phyloP scores from a whole-genome alignment of 2,113 vertebrate species.

The Lipophrys pholis region DNA sequence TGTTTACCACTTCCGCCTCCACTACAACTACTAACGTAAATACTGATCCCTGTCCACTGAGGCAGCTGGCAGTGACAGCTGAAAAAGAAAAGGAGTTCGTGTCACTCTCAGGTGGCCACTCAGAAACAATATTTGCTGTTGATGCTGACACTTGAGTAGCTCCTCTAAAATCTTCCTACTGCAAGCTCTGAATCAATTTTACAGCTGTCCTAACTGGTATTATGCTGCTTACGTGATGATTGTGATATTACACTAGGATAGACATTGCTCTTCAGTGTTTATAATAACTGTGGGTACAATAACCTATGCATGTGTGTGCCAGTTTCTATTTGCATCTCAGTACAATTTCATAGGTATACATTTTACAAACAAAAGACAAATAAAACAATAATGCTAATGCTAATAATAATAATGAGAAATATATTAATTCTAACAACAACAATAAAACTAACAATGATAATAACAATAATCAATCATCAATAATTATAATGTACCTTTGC shows the following conservation, averaged over 20 bases:
- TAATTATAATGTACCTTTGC: no score
- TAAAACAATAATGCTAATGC: no score
- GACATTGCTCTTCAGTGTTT: neutral
- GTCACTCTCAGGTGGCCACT: constrained; percentile 35
- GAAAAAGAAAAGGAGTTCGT: constrained; percentile 7
- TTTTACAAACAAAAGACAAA: no score
- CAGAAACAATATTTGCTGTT: constrained; percentile 19
- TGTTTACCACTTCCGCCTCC: constrained; percentile 26
- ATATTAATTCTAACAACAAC: no score
- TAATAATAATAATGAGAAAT: no score
- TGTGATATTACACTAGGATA: neutral
- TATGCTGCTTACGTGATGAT: neutral
- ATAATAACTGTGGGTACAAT: neutral
- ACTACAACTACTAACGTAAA: constrained; percentile 13
- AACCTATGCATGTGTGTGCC: neutral
- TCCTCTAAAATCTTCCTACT: constrained; percentile 4
- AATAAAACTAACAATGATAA: no score
- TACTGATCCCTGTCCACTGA: constrained; percentile 23
- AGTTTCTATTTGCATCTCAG: neutral
- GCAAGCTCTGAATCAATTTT: no score
- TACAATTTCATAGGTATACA: neutral
- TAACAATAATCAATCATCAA: no score
- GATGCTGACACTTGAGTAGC: constrained; percentile 20
- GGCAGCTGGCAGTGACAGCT: constrained; percentile 40
- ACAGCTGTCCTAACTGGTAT: neutral